Conservation (phyloP, 2,888 invertebrate species). For the Drosophila lutescens region DNA sequence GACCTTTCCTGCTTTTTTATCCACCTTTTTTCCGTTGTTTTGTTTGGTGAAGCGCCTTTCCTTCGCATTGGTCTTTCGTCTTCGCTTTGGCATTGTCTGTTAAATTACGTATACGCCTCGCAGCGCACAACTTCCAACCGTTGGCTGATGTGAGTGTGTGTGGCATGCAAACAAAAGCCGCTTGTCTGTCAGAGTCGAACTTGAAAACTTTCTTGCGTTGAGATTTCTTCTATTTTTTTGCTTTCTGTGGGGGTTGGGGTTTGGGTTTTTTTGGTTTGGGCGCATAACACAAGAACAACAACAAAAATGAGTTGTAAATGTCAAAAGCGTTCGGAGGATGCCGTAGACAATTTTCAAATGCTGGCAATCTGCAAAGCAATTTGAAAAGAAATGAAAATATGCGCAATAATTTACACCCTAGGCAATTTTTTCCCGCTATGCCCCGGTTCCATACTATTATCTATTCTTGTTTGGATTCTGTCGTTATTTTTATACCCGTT, state of each 20-base stretch:
- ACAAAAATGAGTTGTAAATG: conserved; percentile 76
- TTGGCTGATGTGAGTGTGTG: conserved; percentile 25
- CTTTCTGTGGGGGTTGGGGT: too few relatives aligned
- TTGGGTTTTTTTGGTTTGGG: conserved; percentile 14
- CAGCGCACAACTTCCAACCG: conserved; percentile 53
- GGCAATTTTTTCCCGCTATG: conserved; percentile 52
- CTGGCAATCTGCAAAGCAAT: conserved; percentile 76
- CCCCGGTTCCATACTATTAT: conserved; percentile 7
- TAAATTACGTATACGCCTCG: conserved; percentile 77
- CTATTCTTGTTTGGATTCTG: conserved; percentile 18
- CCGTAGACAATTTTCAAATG: conserved; percentile 74
- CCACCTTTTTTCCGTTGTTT: conserved; percentile 37
- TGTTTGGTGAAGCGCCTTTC: conserved; percentile 45
- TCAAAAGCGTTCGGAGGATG: conserved; percentile 71
- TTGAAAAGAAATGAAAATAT: conserved; percentile 74
- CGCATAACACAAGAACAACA: conserved; percentile 10
- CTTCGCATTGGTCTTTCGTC: conserved; percentile 46
- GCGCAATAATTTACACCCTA: conserved; percentile 79
- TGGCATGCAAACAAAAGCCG: conserved; percentile 70
- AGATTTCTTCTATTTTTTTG: conserved; percentile 37
- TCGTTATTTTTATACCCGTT: conserved; percentile 13
- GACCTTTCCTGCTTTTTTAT: conserved; percentile 61
- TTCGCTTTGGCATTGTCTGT: conserved; percentile 65
- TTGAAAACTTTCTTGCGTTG: conserved; percentile 67
- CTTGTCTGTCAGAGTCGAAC: conserved; percentile 74